Conservation (phyloP, 64 coral and sea anemone genomes). For the Montipora capricornis region DNA sequence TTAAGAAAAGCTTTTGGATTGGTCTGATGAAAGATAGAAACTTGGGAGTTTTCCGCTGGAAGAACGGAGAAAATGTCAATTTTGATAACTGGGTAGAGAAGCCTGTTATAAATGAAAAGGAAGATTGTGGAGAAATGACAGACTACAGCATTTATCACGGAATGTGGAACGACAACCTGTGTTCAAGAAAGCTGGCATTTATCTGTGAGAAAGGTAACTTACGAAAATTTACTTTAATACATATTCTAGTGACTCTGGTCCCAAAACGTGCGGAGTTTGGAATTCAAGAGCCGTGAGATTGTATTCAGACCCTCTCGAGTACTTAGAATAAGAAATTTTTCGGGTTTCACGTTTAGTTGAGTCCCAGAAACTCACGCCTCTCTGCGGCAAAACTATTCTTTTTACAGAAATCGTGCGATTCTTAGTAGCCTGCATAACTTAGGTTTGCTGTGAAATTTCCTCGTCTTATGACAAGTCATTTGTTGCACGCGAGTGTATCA, state of each 20-base stretch:
- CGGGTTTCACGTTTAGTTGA: no score
- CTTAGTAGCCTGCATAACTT: no score
- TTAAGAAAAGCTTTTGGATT: constrained; percentile 35
- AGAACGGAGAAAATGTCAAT: background rate
- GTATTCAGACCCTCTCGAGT: no score
- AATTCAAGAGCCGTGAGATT: background rate
- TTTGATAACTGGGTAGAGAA: constrained; percentile 25
- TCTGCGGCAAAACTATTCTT: no score
- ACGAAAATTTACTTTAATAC: background rate
- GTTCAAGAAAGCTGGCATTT: background rate
- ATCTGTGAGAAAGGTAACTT: constrained; percentile 54
- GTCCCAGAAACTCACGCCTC: no score
- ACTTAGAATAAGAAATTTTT: no score
- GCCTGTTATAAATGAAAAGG: background rate
- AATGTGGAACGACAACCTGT: constrained; percentile 41
- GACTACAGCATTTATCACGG: constrained; percentile 1
- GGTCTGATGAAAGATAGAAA: constrained; percentile 10
- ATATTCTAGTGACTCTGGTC: no score
- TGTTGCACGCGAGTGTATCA: no score
- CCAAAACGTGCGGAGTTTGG: no score
- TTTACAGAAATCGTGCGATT: no score
- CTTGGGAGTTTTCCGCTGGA: constrained; percentile 12
- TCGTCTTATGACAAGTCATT: no score
- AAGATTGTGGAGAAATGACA: constrained; percentile 56
- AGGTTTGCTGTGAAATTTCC: no score